Percentiles rank a stretch among this genome's conserved stretches.
Conservation (phyloP, 2,797 vertebrate genomes). For the Gymnoscopelus braueri region DNA sequence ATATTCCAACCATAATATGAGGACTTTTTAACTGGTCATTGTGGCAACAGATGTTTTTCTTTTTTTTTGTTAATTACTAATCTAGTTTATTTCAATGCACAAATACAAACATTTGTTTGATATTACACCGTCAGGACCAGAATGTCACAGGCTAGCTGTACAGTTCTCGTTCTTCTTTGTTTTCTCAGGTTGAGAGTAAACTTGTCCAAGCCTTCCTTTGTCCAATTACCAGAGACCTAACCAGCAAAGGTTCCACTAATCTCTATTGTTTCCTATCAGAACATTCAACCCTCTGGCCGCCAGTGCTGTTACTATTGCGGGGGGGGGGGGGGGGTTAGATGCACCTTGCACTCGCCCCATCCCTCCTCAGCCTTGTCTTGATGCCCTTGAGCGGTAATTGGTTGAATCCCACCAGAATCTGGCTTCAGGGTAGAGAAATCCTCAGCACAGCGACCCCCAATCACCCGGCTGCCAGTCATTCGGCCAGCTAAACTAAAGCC, state of each 20-base stretch:
- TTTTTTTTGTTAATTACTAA: too few relatives aligned
- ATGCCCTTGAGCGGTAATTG: slow-evolving; percentile 81
- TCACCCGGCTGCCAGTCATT: slow-evolving; percentile 77
- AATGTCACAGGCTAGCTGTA: slow-evolving; percentile 26
- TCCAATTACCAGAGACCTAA: slow-evolving; percentile 61
- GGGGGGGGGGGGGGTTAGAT: slow-evolving; percentile 46
- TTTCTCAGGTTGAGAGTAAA: slow-evolving; percentile 14
- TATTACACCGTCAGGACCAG: slow-evolving; percentile 1
- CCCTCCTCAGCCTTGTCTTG: slow-evolving; percentile 68
- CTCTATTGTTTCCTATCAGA: slow-evolving; percentile 41
- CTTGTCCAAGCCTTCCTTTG: slow-evolving; percentile 20
- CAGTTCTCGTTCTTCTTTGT: slow-evolving; percentile 30
- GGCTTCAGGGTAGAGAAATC: slow-evolving; percentile 77
- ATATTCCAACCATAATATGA: too few relatives aligned
- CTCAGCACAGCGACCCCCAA: slow-evolving; percentile 59
- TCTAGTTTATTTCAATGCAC: too few relatives aligned
- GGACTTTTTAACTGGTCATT: too few relatives aligned
- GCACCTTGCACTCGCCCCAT: slow-evolving; percentile 56
- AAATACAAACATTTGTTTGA: too few relatives aligned
- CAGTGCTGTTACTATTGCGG: too few relatives aligned
- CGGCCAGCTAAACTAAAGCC: slow-evolving; percentile 74
- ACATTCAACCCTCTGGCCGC: slow-evolving; percentile 54
- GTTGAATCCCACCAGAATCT: slow-evolving; percentile 76
- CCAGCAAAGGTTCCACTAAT: slow-evolving; percentile 61
- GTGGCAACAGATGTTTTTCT: too few relatives aligned